phyloP scores from a whole-genome alignment of 1,140 invertebrate genomes.

The Luehdorfia chinensis region DNA sequence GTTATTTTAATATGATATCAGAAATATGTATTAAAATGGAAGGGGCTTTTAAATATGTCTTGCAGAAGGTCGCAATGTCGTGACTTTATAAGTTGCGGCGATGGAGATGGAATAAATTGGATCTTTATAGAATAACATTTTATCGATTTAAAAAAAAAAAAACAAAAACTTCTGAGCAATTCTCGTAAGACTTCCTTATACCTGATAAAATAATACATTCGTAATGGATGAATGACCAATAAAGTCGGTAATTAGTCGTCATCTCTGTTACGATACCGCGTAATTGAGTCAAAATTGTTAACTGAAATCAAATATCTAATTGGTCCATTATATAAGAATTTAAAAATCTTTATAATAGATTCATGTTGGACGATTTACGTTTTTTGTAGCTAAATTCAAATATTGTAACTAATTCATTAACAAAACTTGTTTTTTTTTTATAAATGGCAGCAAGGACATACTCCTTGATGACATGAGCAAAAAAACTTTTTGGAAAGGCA shows the following conservation, averaged over 20 bases:
- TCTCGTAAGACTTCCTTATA: slow-evolving; percentile 5
- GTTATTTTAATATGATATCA: slow-evolving; percentile 63
- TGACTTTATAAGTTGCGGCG: slow-evolving; percentile 39
- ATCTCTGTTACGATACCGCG: neutral
- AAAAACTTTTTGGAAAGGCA: too few relatives aligned
- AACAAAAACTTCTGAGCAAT: neutral
- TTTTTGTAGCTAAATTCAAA: too few relatives aligned
- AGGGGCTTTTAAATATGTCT: slow-evolving; percentile 37
- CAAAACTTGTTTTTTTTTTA: too few relatives aligned
- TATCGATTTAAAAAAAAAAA: slow-evolving; percentile 14
- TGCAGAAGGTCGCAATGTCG: slow-evolving; percentile 37
- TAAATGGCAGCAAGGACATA: too few relatives aligned
- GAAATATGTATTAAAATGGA: slow-evolving; percentile 42
- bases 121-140: slow-evolving; percentile 29
- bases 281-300: slow-evolving; percentile 3
- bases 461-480: too few relatives aligned
- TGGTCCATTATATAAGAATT: too few relatives aligned
- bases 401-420: too few relatives aligned
- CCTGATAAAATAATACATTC: slow-evolving; percentile 5
- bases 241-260: slow-evolving; percentile 1
- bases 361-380: too few relatives aligned
- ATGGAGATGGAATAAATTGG: slow-evolving; percentile 34
- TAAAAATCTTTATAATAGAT: too few relatives aligned
- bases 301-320: too few relatives aligned
- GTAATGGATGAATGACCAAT: slow-evolving; percentile 9